Percentiles rank a stretch among this genome's conserved stretches.
Conservation (phyloP, 2,888 invertebrate species). For the Dynastes hyllus region DNA sequence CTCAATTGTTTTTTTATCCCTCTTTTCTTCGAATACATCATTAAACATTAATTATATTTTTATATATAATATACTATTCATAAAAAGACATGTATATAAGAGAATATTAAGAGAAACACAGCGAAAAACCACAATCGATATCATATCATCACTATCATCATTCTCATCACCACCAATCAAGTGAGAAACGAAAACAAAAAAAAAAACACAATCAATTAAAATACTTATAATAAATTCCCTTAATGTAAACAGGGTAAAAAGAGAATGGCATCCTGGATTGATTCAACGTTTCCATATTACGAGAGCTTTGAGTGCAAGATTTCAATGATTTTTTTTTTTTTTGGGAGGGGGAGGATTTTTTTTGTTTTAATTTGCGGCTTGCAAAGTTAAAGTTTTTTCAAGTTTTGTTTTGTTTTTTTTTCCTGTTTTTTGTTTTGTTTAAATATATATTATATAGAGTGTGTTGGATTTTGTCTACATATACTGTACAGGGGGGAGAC, state of each 20-base stretch:
- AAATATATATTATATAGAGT: constrained; percentile 25
- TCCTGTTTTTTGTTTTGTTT: constrained; percentile 14
- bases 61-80: background rate
- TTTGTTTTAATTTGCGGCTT: constrained; percentile 23
- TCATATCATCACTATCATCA: constrained; percentile 21
- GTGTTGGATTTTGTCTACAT: constrained; percentile 1
- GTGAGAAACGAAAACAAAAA: constrained; percentile 31
- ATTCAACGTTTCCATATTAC: background rate
- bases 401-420: constrained; percentile 12
- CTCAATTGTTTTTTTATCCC: background rate
- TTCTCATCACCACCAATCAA: background rate
- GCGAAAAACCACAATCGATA: too few species aligned
- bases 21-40: background rate
- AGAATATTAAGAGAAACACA: too few species aligned
- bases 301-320: constrained; percentile 18
- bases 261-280: constrained; percentile 53
- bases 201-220: constrained; percentile 44
- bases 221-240: constrained; percentile 52
- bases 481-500: constrained; percentile 34
- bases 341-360: background rate
- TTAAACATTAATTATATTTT: constrained; percentile 3
- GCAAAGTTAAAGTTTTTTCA: constrained; percentile 20
- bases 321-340: constrained; percentile 9
- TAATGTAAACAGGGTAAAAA: constrained; percentile 52
- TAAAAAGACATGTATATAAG: too few species aligned